These are phyloP conservation scores for Suillia variegata DNA, from an alignment of 2,888 invertebrate genomes.

Conservation along the genomic window DNA sequence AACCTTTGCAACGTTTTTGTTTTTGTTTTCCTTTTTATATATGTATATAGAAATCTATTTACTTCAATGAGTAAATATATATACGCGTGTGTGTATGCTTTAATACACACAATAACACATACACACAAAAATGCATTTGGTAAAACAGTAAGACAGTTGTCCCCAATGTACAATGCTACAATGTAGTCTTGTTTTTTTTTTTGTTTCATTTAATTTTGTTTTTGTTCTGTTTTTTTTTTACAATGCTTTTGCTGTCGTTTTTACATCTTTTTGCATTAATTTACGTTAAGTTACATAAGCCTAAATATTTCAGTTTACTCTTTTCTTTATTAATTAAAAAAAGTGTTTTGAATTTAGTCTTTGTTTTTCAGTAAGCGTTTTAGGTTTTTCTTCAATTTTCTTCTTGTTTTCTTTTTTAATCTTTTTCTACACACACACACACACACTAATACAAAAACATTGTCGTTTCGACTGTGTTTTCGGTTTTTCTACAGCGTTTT, in stretches of 20 bases:
- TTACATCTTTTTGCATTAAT: slow-evolving; percentile 1
- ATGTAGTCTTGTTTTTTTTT: too few relatives aligned
- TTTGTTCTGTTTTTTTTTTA: too few relatives aligned
- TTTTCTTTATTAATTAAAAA: slow-evolving; percentile 16
- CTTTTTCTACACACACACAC: neutral
- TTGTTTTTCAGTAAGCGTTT: slow-evolving; percentile 58
- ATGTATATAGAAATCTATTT: neutral
- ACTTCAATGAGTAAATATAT: neutral
- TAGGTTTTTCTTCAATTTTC: slow-evolving; percentile 20
- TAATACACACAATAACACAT: neutral
- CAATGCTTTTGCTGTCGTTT: neutral
- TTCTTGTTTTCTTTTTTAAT: slow-evolving; percentile 7
- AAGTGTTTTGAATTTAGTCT: slow-evolving; percentile 44
- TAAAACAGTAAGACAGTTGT: slow-evolving; percentile 1
- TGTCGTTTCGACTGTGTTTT: neutral
- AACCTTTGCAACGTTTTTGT: too few relatives aligned
- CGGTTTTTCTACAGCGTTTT: too few relatives aligned
- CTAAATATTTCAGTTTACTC: slow-evolving; percentile 19
- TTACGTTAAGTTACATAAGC: neutral
- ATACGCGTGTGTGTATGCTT: neutral
- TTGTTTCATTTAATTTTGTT: too few relatives aligned
- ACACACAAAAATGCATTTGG: slow-evolving; percentile 3
- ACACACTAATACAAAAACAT: too few relatives aligned
- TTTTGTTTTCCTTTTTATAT: neutral
- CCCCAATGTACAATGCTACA: neutral